Base-by-base conservation (phyloP, 2,113 vertebrate species). In the Platichthys stellatus region DNA sequence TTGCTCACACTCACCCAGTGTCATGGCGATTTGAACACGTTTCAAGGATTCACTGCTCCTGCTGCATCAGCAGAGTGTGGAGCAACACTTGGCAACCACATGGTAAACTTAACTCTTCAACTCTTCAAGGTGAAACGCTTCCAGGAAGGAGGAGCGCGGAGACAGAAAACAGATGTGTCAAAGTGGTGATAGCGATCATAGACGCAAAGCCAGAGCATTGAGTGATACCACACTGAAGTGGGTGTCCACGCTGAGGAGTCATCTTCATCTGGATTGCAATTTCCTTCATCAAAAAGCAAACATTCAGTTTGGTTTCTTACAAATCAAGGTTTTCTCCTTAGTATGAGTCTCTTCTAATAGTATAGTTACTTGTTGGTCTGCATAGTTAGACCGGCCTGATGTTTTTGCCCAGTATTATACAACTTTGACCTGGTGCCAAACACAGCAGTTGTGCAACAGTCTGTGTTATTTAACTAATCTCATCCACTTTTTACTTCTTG, bases 1-100 rank as follows among this genome's bases (percentile, higher is more conserved):
- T 9, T 54, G 51, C 51, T 17, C 51, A n/a, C 0, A 54, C 26
- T 59, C 35, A 23, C 7, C 12, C 1, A 0, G 45, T 38, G 10
- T 78, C 63, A 59, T 7, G 0, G 12, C 1, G 0, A 53, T 43
- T 69, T 85, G 76, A 62, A 72, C 66, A 15, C 2, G 24, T 68
- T 69, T 69, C n/a, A 82, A 77, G 75, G 62, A 31, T 61, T 53
- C 23, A 70, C 53, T 23, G 15, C 35, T 78, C 23, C 15, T 60
- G 77, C 78, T 81, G 58, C 15, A 58, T 83, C 85, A 87, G 80
- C 85, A 79, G 49, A 6, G 57, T 74, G n/a, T 84, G 14, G 59
- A 78, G 63, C 66, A 60, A 45, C 63, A 54, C 56, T 72, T 85
- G 79, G 82, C 76, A 78, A 68, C 45, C 78, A 57, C 23, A 53